Percentiles rank a stretch among this genome's conserved stretches.
Conservation (phyloP, 2,888 invertebrate species). For the Drosophila heteroneura region DNA sequence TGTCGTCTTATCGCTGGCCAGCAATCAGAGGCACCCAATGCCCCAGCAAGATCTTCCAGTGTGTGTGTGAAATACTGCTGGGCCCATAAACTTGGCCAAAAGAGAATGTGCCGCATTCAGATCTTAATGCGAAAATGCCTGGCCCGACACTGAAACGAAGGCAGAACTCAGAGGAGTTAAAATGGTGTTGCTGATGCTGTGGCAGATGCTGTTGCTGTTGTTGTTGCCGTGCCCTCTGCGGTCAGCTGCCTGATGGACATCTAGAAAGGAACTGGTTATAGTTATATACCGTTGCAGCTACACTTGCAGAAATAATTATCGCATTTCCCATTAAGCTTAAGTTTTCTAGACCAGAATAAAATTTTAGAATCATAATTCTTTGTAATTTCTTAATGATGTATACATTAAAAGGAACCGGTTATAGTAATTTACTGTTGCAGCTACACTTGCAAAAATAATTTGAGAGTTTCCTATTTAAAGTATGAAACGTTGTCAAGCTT, state of each 20-base stretch:
- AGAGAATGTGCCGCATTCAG: slow-evolving; percentile 75
- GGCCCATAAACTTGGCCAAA: slow-evolving; percentile 67
- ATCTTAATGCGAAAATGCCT: slow-evolving; percentile 70
- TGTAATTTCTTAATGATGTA: slow-evolving; percentile 51
- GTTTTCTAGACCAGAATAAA: background rate
- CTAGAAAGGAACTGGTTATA: slow-evolving; percentile 66
- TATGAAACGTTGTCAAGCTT: background rate
- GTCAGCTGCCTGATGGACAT: slow-evolving; percentile 79
- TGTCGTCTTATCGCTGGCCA: slow-evolving; percentile 71
- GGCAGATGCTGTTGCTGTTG: slow-evolving; percentile 29
- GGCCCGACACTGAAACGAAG: slow-evolving; percentile 28
- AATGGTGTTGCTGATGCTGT: slow-evolving; percentile 48
- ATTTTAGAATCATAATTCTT: background rate
- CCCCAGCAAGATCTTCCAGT: slow-evolving; percentile 9
- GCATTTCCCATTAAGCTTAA: background rate
- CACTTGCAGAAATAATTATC: background rate
- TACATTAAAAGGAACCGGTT: slow-evolving; percentile 67
- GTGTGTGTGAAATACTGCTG: slow-evolving; percentile 72
- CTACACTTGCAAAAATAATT: background rate
- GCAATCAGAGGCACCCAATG: slow-evolving; percentile 58
- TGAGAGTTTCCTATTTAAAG: background rate
- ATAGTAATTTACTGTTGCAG: slow-evolving; percentile 58
- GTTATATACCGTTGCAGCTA: slow-evolving; percentile 64
- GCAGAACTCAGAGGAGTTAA: slow-evolving; percentile 24
- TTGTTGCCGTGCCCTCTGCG: slow-evolving; percentile 73